A percentile compares a stretch with the other conserved stretches of the same genome.
These are phyloP conservation scores for Ophioninae sp. DNA, from an alignment of 2,888 invertebrate genomes.

Conservation along the genomic window DNA sequence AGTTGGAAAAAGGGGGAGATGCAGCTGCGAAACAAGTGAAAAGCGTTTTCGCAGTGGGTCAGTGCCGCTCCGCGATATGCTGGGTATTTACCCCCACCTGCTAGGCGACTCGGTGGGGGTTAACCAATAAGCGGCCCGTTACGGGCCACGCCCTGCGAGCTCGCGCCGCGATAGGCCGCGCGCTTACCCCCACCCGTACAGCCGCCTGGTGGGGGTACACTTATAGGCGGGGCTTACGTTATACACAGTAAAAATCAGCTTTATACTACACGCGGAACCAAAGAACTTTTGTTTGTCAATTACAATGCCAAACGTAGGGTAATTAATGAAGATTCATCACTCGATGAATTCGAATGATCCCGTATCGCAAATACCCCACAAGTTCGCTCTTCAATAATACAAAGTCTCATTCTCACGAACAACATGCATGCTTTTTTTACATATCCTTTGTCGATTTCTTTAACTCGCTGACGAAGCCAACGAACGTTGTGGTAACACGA, in stretches of 20 bases:
- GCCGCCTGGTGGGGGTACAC: no score
- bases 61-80: no score
- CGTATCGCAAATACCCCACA: neutral
- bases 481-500: neutral
- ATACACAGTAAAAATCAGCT: neutral
- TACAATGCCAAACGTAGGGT: conserved; percentile 27
- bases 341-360: conserved; percentile 22
- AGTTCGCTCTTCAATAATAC: no score
- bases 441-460: neutral
- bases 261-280: neutral
- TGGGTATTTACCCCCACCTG: no score
- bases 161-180: neutral
- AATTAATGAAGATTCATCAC: conserved; percentile 52
- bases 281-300: neutral
- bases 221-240: no score
- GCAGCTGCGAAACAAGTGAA: neutral
- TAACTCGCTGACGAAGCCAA: neutral
- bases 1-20: no score
- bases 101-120: no score
- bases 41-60: neutral
- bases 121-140: no score
- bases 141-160: neutral
- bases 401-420: neutral
- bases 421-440: neutral
- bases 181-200: neutral